Percentiles rank a stretch among this genome's conserved stretches.
Conservation (phyloP, 2,113 vertebrate genomes). For the Phalacrocorax carbo region DNA sequence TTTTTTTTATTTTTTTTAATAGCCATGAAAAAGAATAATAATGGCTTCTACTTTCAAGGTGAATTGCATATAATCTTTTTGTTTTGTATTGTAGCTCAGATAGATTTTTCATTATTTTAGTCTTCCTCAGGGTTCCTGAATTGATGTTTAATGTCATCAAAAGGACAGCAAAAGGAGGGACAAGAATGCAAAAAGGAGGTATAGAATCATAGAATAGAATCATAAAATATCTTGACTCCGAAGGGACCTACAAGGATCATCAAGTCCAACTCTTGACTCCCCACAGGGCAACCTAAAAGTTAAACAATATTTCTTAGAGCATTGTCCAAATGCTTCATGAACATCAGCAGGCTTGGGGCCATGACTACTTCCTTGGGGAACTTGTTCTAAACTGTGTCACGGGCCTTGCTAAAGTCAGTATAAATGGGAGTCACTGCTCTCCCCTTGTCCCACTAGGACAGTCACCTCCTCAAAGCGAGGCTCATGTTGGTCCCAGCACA, state of each 20-base stretch:
- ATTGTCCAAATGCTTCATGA: neutral
- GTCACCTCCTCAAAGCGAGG: neutral
- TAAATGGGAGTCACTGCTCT: neutral
- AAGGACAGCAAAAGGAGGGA: neutral
- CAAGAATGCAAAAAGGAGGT: neutral
- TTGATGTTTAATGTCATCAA: neutral
- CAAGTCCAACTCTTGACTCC: neutral
- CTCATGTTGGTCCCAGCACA: neutral
- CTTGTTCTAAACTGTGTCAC: neutral
- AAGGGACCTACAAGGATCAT: neutral
- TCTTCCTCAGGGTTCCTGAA: constrained; percentile 24
- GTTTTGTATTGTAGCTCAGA: constrained; percentile 40
- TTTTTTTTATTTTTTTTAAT: constrained; percentile 14
- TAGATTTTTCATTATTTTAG: constrained; percentile 47
- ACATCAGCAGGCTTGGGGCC: neutral
- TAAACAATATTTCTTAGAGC: neutral
- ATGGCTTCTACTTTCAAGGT: constrained; percentile 21
- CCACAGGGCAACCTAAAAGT: neutral
- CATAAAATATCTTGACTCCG: neutral
- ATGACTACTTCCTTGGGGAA: neutral
- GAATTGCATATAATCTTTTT: constrained; percentile 46
- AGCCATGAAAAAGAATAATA: constrained; percentile 6
- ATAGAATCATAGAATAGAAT: neutral
- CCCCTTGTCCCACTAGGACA: neutral
- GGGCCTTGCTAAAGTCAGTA: neutral